Evolutionary conservation across 2,113 vertebrate species (phyloP).

Genomic region (Nibea albiflora): DNA sequence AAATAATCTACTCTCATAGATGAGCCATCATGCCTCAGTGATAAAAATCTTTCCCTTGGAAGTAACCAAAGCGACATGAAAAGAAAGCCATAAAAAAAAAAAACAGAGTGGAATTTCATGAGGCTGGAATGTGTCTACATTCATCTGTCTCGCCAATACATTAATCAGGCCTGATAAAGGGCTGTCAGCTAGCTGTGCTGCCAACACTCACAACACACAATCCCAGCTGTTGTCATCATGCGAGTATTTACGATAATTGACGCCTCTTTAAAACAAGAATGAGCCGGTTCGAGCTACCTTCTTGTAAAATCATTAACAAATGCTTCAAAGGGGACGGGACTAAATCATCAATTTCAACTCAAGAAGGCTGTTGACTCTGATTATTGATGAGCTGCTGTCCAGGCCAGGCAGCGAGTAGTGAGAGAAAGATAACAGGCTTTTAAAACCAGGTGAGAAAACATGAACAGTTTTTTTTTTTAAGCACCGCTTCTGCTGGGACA

Average conservation of each 20-base stretch:
- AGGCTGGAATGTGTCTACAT: conserved; percentile 48
- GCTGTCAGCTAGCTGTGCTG: conserved; percentile 18
- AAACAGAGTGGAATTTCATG: conserved; percentile 43
- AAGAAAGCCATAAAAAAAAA: conserved; percentile 35
- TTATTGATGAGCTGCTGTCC: conserved; percentile 12
- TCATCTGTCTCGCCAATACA: conserved; percentile 46
- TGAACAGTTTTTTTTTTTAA: background rate
- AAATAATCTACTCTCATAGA: conserved; percentile 24
- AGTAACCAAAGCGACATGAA: conserved; percentile 62
- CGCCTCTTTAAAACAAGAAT: conserved; percentile 4
- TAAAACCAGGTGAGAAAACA: conserved; percentile 2
- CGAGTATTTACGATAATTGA: conserved; percentile 37
- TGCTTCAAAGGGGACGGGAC: background rate
- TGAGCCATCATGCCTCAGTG: conserved; percentile 27
- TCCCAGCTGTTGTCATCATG: conserved; percentile 46
- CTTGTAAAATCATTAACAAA: conserved; percentile 32
- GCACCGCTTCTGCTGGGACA: background rate
- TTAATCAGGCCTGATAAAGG: conserved; percentile 71
- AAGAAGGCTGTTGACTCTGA: conserved; percentile 3
- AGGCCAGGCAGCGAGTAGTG: background rate
- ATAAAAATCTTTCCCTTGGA: conserved; percentile 53
- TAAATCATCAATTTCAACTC: conserved; percentile 1
- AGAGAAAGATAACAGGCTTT: background rate
- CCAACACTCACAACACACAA: conserved; percentile 39
- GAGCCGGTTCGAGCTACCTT: background rate